These are phyloP conservation scores for Pyrocephalus nanus DNA, from an alignment of 2,797 vertebrate genomes.

Conservation along the genomic window DNA sequence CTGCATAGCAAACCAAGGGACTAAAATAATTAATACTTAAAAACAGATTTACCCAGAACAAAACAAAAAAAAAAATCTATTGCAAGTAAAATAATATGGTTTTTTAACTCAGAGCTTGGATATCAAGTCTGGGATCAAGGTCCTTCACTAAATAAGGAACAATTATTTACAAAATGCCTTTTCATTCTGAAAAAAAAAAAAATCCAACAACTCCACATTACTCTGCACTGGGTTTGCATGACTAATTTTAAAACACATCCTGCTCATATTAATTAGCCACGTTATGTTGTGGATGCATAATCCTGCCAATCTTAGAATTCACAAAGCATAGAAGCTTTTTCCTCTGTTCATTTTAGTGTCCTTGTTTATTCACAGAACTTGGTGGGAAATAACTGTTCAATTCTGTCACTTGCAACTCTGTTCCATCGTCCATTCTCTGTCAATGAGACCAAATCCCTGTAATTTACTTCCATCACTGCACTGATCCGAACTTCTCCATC, in stretches of 20 bases:
- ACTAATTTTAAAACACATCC: not conserved
- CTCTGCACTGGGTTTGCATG: not conserved
- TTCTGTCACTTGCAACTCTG: not conserved
- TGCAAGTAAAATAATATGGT: not conserved
- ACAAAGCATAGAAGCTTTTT: not conserved
- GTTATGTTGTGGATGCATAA: not conserved
- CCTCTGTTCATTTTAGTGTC: not conserved
- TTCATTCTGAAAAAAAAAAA: not conserved
- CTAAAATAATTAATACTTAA: not conserved
- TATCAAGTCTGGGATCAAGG: not conserved
- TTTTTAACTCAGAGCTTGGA: not conserved
- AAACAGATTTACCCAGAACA: not conserved
- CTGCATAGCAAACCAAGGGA: not conserved
- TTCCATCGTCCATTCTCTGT: rapidly evolving
- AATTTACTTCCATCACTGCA: not conserved
- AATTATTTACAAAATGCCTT: not conserved
- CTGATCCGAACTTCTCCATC: not conserved
- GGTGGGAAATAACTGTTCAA: not conserved
- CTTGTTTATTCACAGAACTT: not conserved
- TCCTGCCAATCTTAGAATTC: not conserved
- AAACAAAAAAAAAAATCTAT: not conserved
- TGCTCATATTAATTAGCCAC: not conserved
- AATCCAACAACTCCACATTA: not conserved
- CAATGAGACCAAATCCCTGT: not conserved
- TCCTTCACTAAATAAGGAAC: not conserved